These are phyloP conservation scores for Agapornis canus DNA, from an alignment of 2,797 vertebrate genomes.

Conservation along the genomic window DNA sequence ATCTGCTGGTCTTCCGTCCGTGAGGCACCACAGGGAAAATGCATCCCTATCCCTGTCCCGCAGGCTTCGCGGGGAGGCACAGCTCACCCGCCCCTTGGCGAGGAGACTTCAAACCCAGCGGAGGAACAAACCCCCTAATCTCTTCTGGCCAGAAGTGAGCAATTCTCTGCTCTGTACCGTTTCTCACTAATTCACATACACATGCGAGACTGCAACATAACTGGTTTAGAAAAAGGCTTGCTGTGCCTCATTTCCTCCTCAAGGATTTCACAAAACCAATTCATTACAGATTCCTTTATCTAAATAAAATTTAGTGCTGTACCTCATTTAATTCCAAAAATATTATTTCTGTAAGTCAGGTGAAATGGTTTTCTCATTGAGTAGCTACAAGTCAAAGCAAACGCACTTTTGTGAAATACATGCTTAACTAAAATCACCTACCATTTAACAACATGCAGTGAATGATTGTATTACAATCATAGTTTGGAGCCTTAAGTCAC, in stretches of 20 bases:
- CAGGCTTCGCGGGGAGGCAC: not conserved
- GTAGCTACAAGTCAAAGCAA: not conserved
- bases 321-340: not conserved
- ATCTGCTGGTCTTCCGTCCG: slow-evolving; percentile 65
- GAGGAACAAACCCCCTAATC: rapidly evolving
- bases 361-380: not conserved
- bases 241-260: not conserved
- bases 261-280: not conserved
- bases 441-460: not conserved
- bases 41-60: not conserved
- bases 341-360: rapidly evolving
- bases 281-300: not conserved
- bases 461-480: rapidly evolving
- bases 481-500: not conserved
- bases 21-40: not conserved
- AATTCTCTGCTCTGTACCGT: not conserved
- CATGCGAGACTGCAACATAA: rapidly evolving
- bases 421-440: not conserved
- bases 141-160: not conserved
- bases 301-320: not conserved
- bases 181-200: not conserved
- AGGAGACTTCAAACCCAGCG: not conserved
- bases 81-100: not conserved
- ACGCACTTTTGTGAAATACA: not conserved
- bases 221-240: not conserved